A percentile compares a stretch with the other conserved stretches of the same genome.
phyloP scores from a whole-genome alignment of 1,140 invertebrate genomes.

The Bombus terrestris region DNA sequence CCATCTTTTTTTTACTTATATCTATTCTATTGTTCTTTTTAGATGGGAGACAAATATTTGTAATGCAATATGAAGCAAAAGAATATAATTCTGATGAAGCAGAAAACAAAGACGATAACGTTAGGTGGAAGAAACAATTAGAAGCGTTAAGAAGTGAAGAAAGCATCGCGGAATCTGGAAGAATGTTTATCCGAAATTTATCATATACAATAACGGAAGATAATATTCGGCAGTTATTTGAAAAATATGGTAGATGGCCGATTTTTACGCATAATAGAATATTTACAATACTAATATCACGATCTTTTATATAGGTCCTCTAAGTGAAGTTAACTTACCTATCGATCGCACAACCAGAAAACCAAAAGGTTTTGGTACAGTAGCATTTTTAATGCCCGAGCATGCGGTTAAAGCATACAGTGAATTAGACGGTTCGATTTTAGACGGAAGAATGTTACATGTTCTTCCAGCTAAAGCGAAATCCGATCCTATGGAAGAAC shows the following conservation, averaged over 20 bases:
- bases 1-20: not conserved
- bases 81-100: constrained; percentile 74
- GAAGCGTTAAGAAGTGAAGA: constrained; percentile 89
- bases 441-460: constrained; percentile 96
- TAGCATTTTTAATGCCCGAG: constrained; percentile 97
- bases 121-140: constrained; percentile 88
- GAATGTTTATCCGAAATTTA: constrained; percentile 97
- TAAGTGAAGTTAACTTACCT: constrained; percentile 95
- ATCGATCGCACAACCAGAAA: constrained; percentile 93
- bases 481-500: constrained; percentile 82
- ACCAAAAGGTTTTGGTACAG: constrained; percentile 96
- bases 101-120: constrained; percentile 63
- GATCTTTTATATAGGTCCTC: constrained; percentile 85
- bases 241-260: constrained; percentile 88
- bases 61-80: constrained; percentile 85
- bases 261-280: not conserved
- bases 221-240: constrained; percentile 92
- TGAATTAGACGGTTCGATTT: constrained; percentile 93
- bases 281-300: not conserved
- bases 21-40: constrained; percentile 30
- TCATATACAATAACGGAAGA: constrained; percentile 94
- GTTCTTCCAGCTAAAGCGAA: constrained; percentile 93
- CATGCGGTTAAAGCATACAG: constrained; percentile 95
- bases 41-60: constrained; percentile 87
- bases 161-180: constrained; percentile 93